Percentiles rank a stretch among this genome's conserved stretches.
Conservation (phyloP, 2,113 vertebrate genomes). For the Cyprinodon tularosa region DNA sequence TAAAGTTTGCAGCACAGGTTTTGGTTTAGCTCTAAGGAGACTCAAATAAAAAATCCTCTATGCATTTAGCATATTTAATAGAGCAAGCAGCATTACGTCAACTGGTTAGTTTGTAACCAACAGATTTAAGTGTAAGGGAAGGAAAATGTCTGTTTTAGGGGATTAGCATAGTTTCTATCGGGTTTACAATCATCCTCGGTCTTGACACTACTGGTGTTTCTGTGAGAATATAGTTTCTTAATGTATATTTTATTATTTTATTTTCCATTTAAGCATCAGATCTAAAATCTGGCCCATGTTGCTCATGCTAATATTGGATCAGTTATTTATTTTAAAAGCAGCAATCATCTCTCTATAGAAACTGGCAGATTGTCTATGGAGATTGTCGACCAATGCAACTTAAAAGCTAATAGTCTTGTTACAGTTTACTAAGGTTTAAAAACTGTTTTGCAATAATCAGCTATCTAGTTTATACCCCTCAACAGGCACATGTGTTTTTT, state of each 20-base stretch:
- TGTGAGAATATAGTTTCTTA: constrained; percentile 28
- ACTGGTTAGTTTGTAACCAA: too few relatives aligned
- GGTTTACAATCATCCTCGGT: constrained; percentile 49
- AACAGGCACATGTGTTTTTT: constrained; percentile 77
- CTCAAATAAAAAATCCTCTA: too few relatives aligned
- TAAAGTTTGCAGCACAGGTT: too few relatives aligned
- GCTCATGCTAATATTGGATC: constrained; percentile 77
- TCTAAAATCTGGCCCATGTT: constrained; percentile 60
- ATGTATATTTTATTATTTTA: constrained; percentile 52
- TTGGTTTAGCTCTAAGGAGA: too few relatives aligned
- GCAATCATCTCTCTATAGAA: constrained; percentile 63
- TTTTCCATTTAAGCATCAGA: constrained; percentile 23
- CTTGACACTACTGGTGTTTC: constrained; percentile 35
- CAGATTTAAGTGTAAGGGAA: too few relatives aligned
- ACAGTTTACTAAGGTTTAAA: constrained; percentile 47
- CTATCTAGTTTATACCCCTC: constrained; percentile 57
- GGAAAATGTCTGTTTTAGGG: constrained; percentile 33
- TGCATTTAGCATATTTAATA: too few relatives aligned
- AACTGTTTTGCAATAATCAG: constrained; percentile 49
- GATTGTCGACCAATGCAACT: constrained; percentile 70
- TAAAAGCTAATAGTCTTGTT: constrained; percentile 57
- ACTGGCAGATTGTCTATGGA: constrained; percentile 12
- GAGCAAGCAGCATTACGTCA: too few relatives aligned
- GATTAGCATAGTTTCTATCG: constrained; percentile 32
- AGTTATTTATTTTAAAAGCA: constrained; percentile 73